phyloP scores from a whole-genome alignment of 2,113 vertebrate species.

The Astatoreochromis straeleni region DNA sequence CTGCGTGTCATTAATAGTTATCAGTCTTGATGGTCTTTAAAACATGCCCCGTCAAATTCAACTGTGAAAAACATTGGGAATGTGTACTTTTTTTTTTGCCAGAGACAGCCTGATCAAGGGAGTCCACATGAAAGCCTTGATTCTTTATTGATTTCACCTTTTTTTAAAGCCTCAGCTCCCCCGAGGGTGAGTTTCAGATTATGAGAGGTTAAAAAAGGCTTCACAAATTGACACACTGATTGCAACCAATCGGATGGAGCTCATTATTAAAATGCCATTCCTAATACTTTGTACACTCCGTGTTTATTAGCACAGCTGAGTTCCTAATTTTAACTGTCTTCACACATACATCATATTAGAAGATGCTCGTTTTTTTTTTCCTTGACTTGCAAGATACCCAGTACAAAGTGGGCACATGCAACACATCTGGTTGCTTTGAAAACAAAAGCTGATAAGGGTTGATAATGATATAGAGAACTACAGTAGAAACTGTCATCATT shows the following conservation, averaged over 20 bases:
- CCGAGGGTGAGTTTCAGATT: slow-evolving; percentile 9
- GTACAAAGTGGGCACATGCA: slow-evolving; percentile 54
- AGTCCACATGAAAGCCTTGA: slow-evolving; percentile 34
- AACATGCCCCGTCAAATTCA: slow-evolving; percentile 18
- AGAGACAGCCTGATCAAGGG: slow-evolving; percentile 14
- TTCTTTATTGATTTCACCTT: slow-evolving; percentile 49
- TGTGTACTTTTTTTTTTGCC: slow-evolving; percentile 18
- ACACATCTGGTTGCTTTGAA: slow-evolving; percentile 47
- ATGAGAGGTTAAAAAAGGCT: slow-evolving; percentile 22
- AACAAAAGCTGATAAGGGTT: slow-evolving; percentile 49
- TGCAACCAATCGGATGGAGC: not conserved
- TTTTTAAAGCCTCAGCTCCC: slow-evolving; percentile 14
- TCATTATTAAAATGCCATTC: slow-evolving; percentile 49
- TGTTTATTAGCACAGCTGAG: slow-evolving; percentile 41
- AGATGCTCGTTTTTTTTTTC: not conserved
- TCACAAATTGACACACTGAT: slow-evolving; percentile 35
- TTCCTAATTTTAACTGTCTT: slow-evolving; percentile 51
- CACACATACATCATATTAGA: slow-evolving; percentile 33
- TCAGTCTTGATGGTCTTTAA: slow-evolving; percentile 1
- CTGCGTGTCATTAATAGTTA: slow-evolving; percentile 7
- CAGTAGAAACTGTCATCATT: slow-evolving; percentile 39
- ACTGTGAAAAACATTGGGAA: slow-evolving; percentile 23
- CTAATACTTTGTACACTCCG: slow-evolving; percentile 29
- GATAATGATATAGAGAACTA: slow-evolving; percentile 49
- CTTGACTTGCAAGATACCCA: not conserved